Evolutionary conservation across 2,113 vertebrate genomes (phyloP).

Genomic region (Serinus canaria): DNA sequence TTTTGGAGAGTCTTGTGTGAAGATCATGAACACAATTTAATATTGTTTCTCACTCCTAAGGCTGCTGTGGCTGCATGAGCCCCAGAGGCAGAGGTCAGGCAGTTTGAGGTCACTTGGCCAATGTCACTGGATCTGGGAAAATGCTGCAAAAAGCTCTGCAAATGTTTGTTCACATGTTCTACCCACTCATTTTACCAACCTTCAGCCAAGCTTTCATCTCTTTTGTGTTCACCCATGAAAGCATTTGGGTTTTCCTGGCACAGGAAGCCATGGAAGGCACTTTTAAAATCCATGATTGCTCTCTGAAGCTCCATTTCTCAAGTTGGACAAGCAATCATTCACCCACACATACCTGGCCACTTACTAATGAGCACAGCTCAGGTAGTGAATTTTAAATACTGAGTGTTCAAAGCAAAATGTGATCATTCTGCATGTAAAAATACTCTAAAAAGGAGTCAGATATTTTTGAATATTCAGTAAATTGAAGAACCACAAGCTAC

Average conservation of each 20-base stretch:
- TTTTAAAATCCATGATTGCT: neutral
- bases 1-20: neutral
- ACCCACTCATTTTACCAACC: neutral
- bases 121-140: neutral
- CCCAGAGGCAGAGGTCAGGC: neutral
- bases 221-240: neutral
- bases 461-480: slow-evolving; percentile 48
- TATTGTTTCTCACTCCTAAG: neutral
- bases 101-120: neutral
- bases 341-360: neutral
- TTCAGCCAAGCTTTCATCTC: neutral
- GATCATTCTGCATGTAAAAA: slow-evolving; percentile 27
- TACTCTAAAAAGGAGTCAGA: neutral
- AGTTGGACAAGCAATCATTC: neutral
- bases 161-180: neutral
- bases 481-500: slow-evolving; percentile 19
- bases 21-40: neutral
- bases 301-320: slow-evolving; percentile 14
- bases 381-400: slow-evolving; percentile 43
- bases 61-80: slow-evolving; percentile 2
- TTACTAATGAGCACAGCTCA: slow-evolving; percentile 46
- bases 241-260: neutral
- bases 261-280: neutral
- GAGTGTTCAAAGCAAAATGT: slow-evolving; percentile 36
- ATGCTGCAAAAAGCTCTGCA: neutral